Evolutionary conservation across 1,140 invertebrate species (phyloP), one percentile per base, ranked within the genome.

Genomic region (Ceratoteleas bidentatus): DNA sequence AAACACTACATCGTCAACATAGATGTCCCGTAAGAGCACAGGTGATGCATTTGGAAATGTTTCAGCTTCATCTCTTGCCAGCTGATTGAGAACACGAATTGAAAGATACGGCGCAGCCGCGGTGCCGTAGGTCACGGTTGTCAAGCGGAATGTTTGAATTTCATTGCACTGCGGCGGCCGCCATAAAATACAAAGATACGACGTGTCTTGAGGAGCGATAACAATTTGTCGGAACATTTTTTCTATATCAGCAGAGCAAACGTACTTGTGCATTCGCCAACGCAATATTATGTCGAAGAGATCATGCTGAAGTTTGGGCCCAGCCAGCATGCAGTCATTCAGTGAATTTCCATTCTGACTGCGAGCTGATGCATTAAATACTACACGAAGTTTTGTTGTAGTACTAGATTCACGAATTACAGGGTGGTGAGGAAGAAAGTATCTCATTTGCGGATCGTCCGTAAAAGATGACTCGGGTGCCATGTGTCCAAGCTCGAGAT

Each of bases 311-410:
- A 43, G 40, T 13, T 66, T 66, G 33, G 57, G 60, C 0, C 75
- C 76, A 9, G 60, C 47, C 3, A 50, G n/a, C 49, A 82, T 62
- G 32, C 70, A 53, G 13, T 88, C 84, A 54, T 88, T 87, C 34
- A 87, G 50, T 9, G 85, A 88, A 10, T 65, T 57, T 11, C 73
- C 69, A 62, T 80, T 80, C 54, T 73, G 47, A 40, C 79, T 82
- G 77, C 33, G 66, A 6, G 73, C 81, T 9, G 49, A 91, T 13
- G 45, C 87, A 47, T 86, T 83, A 54, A 84, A 87, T 8, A 86
- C 84, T 3, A 81, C 75, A 24, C 16, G 8, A 11, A 52, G 49
- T 16, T 52, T 52, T 6, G 49, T 52, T 9, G 16, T 52, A 14
- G 45, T 34, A 50, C 77, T 74, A 11, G 16, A 43, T 49, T 66